Evolutionary conservation across 2,113 vertebrate species (phyloP).

Genomic region (Ascaphus truei): DNA sequence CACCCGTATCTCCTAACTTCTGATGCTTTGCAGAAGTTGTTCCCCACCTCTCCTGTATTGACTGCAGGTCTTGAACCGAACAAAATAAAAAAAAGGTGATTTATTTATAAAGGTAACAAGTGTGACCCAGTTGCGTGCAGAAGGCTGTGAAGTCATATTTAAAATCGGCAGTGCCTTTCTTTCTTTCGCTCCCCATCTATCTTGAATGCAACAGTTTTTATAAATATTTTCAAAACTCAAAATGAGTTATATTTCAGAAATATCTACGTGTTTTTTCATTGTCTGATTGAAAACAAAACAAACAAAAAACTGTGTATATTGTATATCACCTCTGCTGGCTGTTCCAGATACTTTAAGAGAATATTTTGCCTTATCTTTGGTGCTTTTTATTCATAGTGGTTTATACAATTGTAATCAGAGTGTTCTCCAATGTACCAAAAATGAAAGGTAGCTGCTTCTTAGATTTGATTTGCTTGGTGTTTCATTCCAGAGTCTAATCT

Average conservation of each 20-base stretch:
- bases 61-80: slow-evolving; percentile 81
- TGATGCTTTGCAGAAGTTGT: slow-evolving; percentile 45
- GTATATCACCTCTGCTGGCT: slow-evolving; percentile 37
- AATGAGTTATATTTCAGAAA: slow-evolving; percentile 45
- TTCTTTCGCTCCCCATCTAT: slow-evolving; percentile 72
- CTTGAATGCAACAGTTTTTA: slow-evolving; percentile 70
- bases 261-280: slow-evolving; percentile 3
- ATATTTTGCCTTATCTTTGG: slow-evolving; percentile 41
- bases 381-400: slow-evolving; percentile 56
- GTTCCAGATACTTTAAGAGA: slow-evolving; percentile 29
- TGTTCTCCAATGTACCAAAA: slow-evolving; percentile 40
- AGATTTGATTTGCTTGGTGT: slow-evolving; percentile 34
- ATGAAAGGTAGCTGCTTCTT: slow-evolving; percentile 43
- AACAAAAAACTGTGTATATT: slow-evolving; percentile 36
- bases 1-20: slow-evolving; percentile 39
- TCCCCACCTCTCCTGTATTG: slow-evolving; percentile 75
- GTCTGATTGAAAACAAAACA: slow-evolving; percentile 1
- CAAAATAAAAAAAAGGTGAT: slow-evolving; percentile 48
- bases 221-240: slow-evolving; percentile 40
- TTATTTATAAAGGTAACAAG: slow-evolving; percentile 46
- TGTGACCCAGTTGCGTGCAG: slow-evolving; percentile 70
- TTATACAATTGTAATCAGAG: slow-evolving; percentile 45
- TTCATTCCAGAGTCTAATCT: slow-evolving; percentile 30
- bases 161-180: slow-evolving; percentile 95
- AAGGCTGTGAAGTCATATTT: slow-evolving; percentile 79